These are phyloP conservation scores for Automeris io DNA, from an alignment of 2,888 invertebrate species.

Conservation along the genomic window DNA sequence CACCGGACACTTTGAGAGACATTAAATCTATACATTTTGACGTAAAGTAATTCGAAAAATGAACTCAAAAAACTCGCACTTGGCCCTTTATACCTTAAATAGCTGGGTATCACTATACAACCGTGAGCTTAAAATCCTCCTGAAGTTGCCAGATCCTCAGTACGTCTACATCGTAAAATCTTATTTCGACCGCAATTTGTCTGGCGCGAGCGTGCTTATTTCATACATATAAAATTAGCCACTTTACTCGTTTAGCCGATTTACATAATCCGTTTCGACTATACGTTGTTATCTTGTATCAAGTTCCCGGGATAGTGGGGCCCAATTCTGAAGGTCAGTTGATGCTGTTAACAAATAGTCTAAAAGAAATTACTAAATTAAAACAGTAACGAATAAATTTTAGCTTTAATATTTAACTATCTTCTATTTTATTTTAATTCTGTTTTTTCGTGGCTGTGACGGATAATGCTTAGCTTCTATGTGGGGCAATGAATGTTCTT, in stretches of 20 bases:
- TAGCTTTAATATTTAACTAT: no score
- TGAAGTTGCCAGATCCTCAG: conserved; percentile 7
- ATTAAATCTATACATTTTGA: no score
- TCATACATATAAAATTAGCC: conserved; percentile 16
- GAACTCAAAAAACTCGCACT: no score
- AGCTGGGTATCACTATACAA: no score
- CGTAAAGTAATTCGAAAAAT: no score
- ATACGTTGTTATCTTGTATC: conserved; percentile 24
- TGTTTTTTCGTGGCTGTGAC: no score
- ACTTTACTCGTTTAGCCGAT: conserved; percentile 19
- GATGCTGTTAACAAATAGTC: neutral
- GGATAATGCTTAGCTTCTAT: no score
- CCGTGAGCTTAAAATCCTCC: no score
- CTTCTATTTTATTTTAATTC: no score
- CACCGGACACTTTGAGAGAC: no score
- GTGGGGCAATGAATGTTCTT: no score
- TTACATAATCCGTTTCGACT: conserved; percentile 27
- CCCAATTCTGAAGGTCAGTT: conserved; percentile 3
- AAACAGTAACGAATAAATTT: neutral
- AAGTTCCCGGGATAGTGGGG: conserved; percentile 7
- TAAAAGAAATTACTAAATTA: neutral
- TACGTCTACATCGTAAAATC: conserved; percentile 27
- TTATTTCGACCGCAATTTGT: conserved; percentile 28
- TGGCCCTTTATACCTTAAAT: no score
- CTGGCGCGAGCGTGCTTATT: conserved; percentile 27